Conservation (phyloP, 2,888 invertebrate species). For the Ditula angustiorana region DNA sequence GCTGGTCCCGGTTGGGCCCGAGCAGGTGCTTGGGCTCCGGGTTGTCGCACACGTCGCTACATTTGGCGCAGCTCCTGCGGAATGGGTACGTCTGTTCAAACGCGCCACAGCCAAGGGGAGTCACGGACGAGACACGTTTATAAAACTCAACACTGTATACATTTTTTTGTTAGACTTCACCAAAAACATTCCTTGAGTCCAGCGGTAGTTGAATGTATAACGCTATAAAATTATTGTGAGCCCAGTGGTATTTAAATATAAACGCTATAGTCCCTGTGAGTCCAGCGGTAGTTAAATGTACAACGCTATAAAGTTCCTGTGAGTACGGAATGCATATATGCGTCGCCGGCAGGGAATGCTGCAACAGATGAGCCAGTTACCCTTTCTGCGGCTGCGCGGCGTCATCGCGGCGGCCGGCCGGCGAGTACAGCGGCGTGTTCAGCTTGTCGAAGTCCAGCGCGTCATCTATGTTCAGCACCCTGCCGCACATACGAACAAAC, state of each 20-base stretch:
- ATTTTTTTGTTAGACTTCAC: no score
- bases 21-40: constrained; percentile 84
- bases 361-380: neutral
- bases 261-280: no score
- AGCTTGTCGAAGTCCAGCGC: constrained; percentile 92
- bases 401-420: constrained; percentile 47
- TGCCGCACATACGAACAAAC: constrained; percentile 42
- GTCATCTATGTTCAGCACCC: constrained; percentile 90
- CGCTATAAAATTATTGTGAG: no score
- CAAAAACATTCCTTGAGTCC: no score
- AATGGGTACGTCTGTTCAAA: constrained; percentile 8
- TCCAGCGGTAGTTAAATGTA: no score
- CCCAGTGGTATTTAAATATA: neutral
- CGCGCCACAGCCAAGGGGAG: no score
- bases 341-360: no score
- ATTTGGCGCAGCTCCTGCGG: constrained; percentile 69
- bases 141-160: no score
- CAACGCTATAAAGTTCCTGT: no score
- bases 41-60: constrained; percentile 59
- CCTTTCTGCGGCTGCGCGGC: constrained; percentile 17
- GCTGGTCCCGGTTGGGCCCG: constrained; percentile 88
- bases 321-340: no score
- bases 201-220: no score
- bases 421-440: constrained; percentile 86
- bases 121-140: no score